Percentiles rank a stretch among this genome's conserved stretches.
These are phyloP conservation scores for Syngnathus acus DNA, from an alignment of 2,797 vertebrate species.

Conservation along the genomic window DNA sequence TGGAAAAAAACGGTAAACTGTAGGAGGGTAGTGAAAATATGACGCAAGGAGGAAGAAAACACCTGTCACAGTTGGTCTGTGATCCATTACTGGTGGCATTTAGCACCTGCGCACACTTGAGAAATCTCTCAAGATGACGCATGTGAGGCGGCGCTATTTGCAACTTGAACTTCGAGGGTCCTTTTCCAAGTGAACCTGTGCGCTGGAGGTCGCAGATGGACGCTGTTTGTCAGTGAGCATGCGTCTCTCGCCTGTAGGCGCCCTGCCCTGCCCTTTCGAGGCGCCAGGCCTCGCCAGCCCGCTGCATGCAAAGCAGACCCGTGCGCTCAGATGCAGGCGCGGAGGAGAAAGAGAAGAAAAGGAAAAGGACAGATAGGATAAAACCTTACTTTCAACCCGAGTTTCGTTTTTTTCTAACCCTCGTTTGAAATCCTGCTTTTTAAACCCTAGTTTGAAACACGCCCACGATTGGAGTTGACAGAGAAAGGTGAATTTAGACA, in stretches of 20 bases:
- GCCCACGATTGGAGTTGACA: constrained; percentile 16
- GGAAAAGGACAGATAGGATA: not conserved
- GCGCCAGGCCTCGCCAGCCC: constrained; percentile 70
- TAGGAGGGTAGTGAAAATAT: not conserved
- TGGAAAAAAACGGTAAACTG: too few species aligned
- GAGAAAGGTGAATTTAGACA: constrained; percentile 51
- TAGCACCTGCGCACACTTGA: constrained; percentile 44
- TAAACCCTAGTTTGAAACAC: not conserved
- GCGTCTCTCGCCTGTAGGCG: constrained; percentile 69
- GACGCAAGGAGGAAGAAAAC: not conserved
- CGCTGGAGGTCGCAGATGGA: constrained; percentile 41
- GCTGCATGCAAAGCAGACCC: constrained; percentile 77
- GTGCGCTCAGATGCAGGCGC: constrained; percentile 68
- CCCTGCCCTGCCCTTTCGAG: constrained; percentile 76
- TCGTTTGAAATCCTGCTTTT: too few species aligned
- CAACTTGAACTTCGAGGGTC: constrained; percentile 16
- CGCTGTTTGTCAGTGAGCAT: constrained; percentile 66
- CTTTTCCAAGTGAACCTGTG: constrained; percentile 13
- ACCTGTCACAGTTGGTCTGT: constrained; percentile 30
- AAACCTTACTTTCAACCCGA: too few species aligned
- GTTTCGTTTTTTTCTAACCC: too few species aligned
- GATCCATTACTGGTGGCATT: constrained; percentile 66
- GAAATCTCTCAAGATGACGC: constrained; percentile 25
- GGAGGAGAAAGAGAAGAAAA: constrained; percentile 21
- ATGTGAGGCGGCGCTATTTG: constrained; percentile 11